phyloP scores from a whole-genome alignment of 1,140 invertebrate species.

The Drosophila mayri region DNA sequence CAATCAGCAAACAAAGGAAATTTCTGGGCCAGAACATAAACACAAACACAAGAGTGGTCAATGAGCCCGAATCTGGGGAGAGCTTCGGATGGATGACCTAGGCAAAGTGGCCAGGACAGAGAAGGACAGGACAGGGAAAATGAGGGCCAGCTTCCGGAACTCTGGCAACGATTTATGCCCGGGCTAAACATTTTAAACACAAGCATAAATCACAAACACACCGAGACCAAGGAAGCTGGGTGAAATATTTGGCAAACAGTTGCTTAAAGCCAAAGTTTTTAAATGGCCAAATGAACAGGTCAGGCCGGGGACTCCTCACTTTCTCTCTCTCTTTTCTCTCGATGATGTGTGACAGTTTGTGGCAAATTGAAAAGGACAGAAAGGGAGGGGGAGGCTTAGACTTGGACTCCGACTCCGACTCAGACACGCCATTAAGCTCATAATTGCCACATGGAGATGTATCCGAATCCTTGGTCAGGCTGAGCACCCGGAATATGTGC shows the following conservation, averaged over 20 bases:
- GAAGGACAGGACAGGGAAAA: neutral
- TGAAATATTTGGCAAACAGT: conserved; percentile 49
- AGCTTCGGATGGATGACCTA: conserved; percentile 42
- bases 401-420: neutral
- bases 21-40: conserved; percentile 51
- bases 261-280: conserved; percentile 54
- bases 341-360: conserved; percentile 68
- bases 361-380: conserved; percentile 58
- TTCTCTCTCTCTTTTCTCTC: neutral
- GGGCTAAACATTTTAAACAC: conserved; percentile 57
- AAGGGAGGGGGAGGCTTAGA: neutral
- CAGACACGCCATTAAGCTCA: conserved; percentile 57
- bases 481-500: conserved; percentile 25
- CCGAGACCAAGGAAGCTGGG: conserved; percentile 6
- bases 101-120: conserved; percentile 26
- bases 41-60: conserved; percentile 52
- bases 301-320: neutral
- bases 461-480: conserved; percentile 6
- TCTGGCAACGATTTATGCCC: conserved; percentile 47
- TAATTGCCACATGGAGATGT: conserved; percentile 63
- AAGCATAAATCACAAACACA: conserved; percentile 65
- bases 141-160: conserved; percentile 17
- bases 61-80: conserved; percentile 30
- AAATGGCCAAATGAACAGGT: conserved; percentile 34
- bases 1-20: conserved; percentile 51